A percentile compares a stretch with the other conserved stretches of the same genome.
Conservation (phyloP, 2,888 invertebrate genomes). For the Ommatoiulus sabulosus region DNA sequence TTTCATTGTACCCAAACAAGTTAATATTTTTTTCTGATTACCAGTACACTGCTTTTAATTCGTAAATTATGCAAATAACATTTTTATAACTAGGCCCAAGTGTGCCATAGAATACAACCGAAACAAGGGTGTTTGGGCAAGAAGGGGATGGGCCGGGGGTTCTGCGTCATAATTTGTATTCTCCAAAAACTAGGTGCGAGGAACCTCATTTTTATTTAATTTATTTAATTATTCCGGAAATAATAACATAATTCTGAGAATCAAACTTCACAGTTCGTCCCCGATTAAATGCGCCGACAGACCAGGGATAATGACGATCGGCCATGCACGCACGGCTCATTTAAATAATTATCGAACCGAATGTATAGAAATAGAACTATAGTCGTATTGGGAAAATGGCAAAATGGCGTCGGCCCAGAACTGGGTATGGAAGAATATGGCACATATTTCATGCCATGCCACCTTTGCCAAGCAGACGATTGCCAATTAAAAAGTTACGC, state of each 20-base stretch:
- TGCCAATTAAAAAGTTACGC: conserved; percentile 8
- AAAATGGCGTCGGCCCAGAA: neutral
- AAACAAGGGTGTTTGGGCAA: too few relatives aligned
- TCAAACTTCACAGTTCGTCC: neutral
- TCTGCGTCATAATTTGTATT: too few relatives aligned
- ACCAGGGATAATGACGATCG: conserved; percentile 5
- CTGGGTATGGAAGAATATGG: neutral
- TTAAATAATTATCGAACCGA: neutral
- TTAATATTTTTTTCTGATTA: too few relatives aligned
- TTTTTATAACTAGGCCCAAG: too few relatives aligned
- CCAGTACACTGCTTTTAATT: too few relatives aligned
- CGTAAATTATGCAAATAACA: too few relatives aligned
- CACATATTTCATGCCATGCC: conserved; percentile 34
- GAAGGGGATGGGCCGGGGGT: too few relatives aligned
- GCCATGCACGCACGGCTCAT: conserved; percentile 4
- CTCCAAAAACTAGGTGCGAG: too few relatives aligned
- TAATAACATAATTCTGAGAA: conserved; percentile 14
- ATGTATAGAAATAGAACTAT: neutral
- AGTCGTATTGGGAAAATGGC: neutral
- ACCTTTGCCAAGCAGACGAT: conserved; percentile 16
- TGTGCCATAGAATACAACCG: too few relatives aligned
- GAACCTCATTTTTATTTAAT: neutral
- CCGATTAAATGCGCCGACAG: neutral
- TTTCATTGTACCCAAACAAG: too few relatives aligned
- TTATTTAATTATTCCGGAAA: neutral